Evolutionary conservation across 2,888 invertebrate genomes (phyloP), one percentile per base, ranked within the genome.

Genomic region (Anaspis maculata): DNA sequence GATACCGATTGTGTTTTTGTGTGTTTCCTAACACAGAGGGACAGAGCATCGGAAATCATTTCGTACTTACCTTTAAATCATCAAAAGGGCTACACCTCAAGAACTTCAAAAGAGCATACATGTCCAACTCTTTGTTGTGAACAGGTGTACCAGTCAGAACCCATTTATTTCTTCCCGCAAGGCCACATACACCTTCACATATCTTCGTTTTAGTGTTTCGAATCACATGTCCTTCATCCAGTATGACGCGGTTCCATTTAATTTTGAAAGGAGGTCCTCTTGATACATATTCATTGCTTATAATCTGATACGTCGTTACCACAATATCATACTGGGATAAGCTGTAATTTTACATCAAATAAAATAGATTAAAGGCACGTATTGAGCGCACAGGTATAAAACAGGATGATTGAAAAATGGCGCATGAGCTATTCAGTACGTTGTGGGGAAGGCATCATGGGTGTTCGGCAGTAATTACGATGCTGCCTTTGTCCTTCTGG

Each of bases 141-240:
- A 97, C 83, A 0, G 96, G 96, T 0, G 95, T 95, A 14, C 96
- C 96, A 0, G 95, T 92, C 12, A 96, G 72, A 1, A 81, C 83
- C 89, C 89, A 91, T 7, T 90, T 77, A 2, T 73, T 68, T 34
- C 66, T 70, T 3, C 76, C 77, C 1, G 61, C 49, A 26, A 91
- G 62, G 2, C 67, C 65, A 57, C 81, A 83, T 4, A 82, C 83
- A 0, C 85, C 83, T 39, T 70, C 58, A 0, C 88, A 79, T 1
- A 82, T 80, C 43, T 76, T 71, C 5, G 83, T 76, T 64, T 89
- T 90, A 59, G 84, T 76, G 68, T 96, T 96, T 47, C 94, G 79
- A 5, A 96, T 84, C 23, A 78, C 74, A 64, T 97, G 96, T 0
- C 88, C 96, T 68, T 97, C 96, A 66, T 97, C 96, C 13, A 97